Evolutionary conservation across 23 tunicate species (phyloP).

Genomic region (Clavelina lepadiformis): DNA sequence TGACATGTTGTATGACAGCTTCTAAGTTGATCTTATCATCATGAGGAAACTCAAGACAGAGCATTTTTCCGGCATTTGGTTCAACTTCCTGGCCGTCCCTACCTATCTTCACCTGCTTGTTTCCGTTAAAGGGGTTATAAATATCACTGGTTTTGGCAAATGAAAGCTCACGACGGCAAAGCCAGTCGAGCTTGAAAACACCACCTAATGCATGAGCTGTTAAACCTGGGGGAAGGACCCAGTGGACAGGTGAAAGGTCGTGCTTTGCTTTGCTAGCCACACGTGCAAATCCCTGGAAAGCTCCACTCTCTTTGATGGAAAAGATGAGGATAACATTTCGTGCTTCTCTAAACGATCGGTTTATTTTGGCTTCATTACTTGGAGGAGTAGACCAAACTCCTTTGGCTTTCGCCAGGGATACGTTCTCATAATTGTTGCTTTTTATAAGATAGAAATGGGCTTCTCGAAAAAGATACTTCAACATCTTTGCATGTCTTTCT

Average conservation of each 20-base stretch:
- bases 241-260: conserved; percentile 67
- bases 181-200: conserved; percentile 77
- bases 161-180: conserved; percentile 72
- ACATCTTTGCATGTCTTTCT: conserved; percentile 74
- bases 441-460: conserved; percentile 85
- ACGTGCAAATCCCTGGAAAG: conserved; percentile 93
- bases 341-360: conserved; percentile 61
- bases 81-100: conserved; percentile 95
- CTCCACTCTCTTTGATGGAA: conserved; percentile 91
- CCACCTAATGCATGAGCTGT: conserved; percentile 82
- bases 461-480: conserved; percentile 82
- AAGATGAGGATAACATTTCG: conserved; percentile 79
- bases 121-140: conserved; percentile 59
- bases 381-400: conserved; percentile 96
- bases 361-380: conserved; percentile 71
- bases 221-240: conserved; percentile 91
- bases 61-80: conserved; percentile 83
- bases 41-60: conserved; percentile 89
- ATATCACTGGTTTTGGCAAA: conserved; percentile 73
- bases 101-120: conserved; percentile 89
- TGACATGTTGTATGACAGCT: conserved; percentile 55
- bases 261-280: conserved; percentile 46
- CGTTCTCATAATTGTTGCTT: conserved; percentile 86
- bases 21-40: conserved; percentile 85
- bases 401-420: conserved; percentile 77